Conservation (phyloP, 2,113 vertebrate genomes). For the Hyaena hyaena region DNA sequence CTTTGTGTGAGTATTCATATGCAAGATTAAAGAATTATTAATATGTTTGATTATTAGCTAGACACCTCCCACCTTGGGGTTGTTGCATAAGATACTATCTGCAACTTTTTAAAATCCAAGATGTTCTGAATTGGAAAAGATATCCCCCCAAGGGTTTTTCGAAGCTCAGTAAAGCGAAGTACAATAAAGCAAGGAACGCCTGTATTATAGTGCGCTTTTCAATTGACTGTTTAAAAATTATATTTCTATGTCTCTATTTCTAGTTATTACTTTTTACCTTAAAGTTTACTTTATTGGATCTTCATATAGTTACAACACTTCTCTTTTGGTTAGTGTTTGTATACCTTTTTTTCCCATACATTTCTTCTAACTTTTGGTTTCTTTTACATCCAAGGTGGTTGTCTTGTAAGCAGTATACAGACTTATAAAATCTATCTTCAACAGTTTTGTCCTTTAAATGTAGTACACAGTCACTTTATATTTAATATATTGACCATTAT, state of each 20-base stretch:
- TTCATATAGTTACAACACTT: neutral
- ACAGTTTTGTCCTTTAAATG: neutral
- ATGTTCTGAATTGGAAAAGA: neutral
- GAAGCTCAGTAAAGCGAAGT: neutral
- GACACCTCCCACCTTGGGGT: neutral
- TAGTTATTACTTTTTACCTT: neutral
- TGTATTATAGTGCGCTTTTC: neutral
- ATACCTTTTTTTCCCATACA: neutral
- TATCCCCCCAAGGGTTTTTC: neutral
- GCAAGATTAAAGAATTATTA: neutral
- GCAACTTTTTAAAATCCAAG: neutral
- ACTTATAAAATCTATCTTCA: neutral
- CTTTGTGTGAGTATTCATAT: neutral
- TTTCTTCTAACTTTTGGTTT: neutral
- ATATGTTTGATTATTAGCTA: neutral
- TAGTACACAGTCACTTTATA: neutral
- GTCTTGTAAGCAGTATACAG: neutral
- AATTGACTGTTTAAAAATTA: neutral
- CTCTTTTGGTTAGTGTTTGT: neutral
- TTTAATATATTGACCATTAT: neutral
- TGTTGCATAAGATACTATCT: neutral
- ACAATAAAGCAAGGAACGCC: neutral
- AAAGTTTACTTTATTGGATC: neutral
- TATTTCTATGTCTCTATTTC: neutral
- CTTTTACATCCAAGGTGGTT: neutral